Conservation (phyloP, 92 coral and sea anemone species). For the Palythoa grandis region DNA sequence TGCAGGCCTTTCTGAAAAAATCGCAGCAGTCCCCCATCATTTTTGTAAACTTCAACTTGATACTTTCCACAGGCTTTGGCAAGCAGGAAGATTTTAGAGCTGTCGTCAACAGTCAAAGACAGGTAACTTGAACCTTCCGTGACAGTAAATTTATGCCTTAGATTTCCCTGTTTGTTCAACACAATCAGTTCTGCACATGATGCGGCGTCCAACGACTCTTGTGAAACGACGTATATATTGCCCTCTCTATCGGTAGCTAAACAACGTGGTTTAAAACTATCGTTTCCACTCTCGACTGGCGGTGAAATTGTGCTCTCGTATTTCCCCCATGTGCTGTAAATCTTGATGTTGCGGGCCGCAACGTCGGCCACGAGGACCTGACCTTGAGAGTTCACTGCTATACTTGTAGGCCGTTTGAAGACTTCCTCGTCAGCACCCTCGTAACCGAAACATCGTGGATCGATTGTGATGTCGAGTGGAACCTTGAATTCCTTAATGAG, state of each 20-base stretch:
- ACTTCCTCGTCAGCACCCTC: constrained; percentile 27
- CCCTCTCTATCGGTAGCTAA: constrained; percentile 43
- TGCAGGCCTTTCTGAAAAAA: constrained; percentile 23
- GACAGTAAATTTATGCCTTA: constrained; percentile 29
- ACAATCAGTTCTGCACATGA: constrained; percentile 9
- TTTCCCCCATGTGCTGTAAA: constrained; percentile 41
- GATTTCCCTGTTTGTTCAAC: constrained; percentile 46
- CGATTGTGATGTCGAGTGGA: constrained; percentile 16
- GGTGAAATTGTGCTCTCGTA: constrained; percentile 33
- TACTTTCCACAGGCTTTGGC: constrained; percentile 26
- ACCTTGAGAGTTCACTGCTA: constrained; percentile 23
- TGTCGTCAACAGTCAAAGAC: constrained; percentile 32
- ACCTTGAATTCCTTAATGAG: constrained; percentile 19
- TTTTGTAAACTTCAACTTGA: constrained; percentile 29
- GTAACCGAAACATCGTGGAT: constrained; percentile 39
- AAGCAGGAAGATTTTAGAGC: constrained; percentile 14
- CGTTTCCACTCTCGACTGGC: constrained; percentile 4
- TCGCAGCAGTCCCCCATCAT: constrained; percentile 13
- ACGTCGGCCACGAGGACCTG: constrained; percentile 28
- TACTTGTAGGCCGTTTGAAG: constrained; percentile 3
- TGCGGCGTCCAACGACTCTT: background rate
- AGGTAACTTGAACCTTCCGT: constrained; percentile 32
- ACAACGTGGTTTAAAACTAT: constrained; percentile 32
- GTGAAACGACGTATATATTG: constrained; percentile 43
- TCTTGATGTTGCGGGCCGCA: constrained; percentile 1